Percentiles rank a stretch among this genome's conserved stretches.
These are phyloP conservation scores for Morone chrysops DNA, from an alignment of 2,113 vertebrate genomes.

Conservation along the genomic window DNA sequence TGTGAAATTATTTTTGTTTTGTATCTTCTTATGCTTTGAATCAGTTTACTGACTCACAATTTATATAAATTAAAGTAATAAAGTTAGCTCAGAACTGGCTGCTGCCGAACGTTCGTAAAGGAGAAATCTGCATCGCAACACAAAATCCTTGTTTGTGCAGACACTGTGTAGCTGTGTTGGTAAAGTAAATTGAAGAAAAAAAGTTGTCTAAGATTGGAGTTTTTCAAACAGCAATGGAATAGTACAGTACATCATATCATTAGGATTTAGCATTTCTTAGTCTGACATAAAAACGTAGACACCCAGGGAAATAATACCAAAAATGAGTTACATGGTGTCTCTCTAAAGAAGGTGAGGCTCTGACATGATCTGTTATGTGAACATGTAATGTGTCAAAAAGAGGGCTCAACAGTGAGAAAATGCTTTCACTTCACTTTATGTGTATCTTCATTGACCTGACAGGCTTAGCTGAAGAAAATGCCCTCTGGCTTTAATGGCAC, in stretches of 20 bases:
- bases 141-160: too few species aligned
- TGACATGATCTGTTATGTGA: slow-evolving; percentile 36
- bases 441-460: slow-evolving; percentile 60
- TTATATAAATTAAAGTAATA: too few species aligned
- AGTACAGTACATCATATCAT: background rate
- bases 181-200: too few species aligned
- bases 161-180: too few species aligned
- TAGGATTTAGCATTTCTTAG: background rate
- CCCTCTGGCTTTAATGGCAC: slow-evolving; percentile 51
- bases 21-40: too few species aligned
- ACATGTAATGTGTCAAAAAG: slow-evolving; percentile 61
- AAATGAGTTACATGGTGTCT: slow-evolving; percentile 17
- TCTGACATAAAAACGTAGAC: background rate
- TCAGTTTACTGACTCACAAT: too few species aligned
- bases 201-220: too few species aligned
- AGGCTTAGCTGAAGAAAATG: slow-evolving; percentile 58
- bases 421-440: slow-evolving; percentile 56
- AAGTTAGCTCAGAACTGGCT: too few species aligned
- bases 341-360: slow-evolving; percentile 23
- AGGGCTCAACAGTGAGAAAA: slow-evolving; percentile 51
- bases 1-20: slow-evolving; percentile 14
- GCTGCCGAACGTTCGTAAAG: too few species aligned
- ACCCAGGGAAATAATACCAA: background rate
- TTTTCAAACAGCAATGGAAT: too few species aligned
- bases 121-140: too few species aligned